Base-by-base conservation (phyloP, 2,797 vertebrate species). In the Phoebastria nigripes region DNA sequence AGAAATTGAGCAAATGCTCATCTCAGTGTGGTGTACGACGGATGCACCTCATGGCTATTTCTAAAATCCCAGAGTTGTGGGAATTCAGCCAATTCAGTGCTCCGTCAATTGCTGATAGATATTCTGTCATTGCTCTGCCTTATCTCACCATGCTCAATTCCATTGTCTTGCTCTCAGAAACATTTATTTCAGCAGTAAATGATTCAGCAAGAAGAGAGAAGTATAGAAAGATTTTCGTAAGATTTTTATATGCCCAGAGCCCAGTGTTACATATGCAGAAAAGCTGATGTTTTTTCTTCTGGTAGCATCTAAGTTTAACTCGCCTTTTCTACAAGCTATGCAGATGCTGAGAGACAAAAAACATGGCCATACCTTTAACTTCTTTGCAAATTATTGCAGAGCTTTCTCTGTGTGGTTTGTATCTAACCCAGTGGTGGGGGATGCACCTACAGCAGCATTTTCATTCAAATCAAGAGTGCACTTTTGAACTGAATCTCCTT, bases 21-120 rank as follows among this genome's bases (percentile, higher is more conserved):
- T 80, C 28, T 66, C 6, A 5, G 1, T 28, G 18, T 39, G 33
- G 1, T 59, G 5, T 39, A 15, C 20, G 49, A 42, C 0, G 0
- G 12, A 35, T 51, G 17, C 6, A 52, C 7, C 14, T 74, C n/a
- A 35, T 37, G 49, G 6, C 18, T 74, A 11, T 62, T 65, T 28
- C 14, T 86, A 73, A 86, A 83, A 52, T 71, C 28, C 12, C 22
- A 71, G 58, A 73, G 56, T 37, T 73, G 25, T 25, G 59, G 62
- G 4, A 91, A 70, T 84, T 87, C 42, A 73, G 47, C 15, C 62
- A 80, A 4, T 46, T 85, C 35, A 62, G 16, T 58, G 71, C 39
- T 69, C 31, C 6, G 11, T 71, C 80, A 88, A 5, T 58, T 87
- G 51, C 39, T 80, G 35, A 55, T 33, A 59, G 44, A 62, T 69